Evolutionary conservation across 2,888 invertebrate genomes (phyloP), one percentile per base, ranked within the genome.

Genomic region (Tinea pellionella): DNA sequence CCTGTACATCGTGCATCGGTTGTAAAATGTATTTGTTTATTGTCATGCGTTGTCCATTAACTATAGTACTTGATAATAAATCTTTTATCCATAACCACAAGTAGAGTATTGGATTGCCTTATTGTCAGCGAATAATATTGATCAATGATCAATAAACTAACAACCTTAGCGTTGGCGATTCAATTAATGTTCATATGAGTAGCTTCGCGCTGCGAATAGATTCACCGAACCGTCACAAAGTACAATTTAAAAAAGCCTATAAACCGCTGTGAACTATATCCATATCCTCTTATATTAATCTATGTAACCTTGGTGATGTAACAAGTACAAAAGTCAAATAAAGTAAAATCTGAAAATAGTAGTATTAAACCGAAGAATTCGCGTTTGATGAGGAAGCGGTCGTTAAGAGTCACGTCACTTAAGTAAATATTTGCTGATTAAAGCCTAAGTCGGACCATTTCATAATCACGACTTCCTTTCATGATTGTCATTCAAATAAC

Each of bases 381-480:
- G 24, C 24, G 24, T 24, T 24, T 24, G 24, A 24, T 24, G 24
- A 24, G 24, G 24, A 24, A 24, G 24, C 2, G 6, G 24, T 24
- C 24, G 24, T 24, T 24, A 24, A 24, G 3, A 24, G 24, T 24
- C 24, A 24, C 37, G 37, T 37, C 37, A n/a, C 37, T n/a, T 37
- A 9, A n/a, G 47, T 16, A 47, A 47, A 47, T 47, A 47, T 47
- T 47, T 47, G 47, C 47, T 2, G 47, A 47, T 47, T 47, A 47
- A 47, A 16, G 47, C 47, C 47, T 47, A 7, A 4, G 47, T 9
- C 47, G 15, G 9, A 47, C 47, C 13, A 15, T 47, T 47, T 47
- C 47, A 47, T 47, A 47, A 16, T 47, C 47, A 47, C 47, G 47
- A 16, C 47, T 47, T 16, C 47, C 47, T 47, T 47, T 47, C 47